A percentile compares a stretch with the other conserved stretches of the same genome.
These are phyloP conservation scores for Augochlorella aurata DNA, from an alignment of 2,888 invertebrate species.

Conservation along the genomic window DNA sequence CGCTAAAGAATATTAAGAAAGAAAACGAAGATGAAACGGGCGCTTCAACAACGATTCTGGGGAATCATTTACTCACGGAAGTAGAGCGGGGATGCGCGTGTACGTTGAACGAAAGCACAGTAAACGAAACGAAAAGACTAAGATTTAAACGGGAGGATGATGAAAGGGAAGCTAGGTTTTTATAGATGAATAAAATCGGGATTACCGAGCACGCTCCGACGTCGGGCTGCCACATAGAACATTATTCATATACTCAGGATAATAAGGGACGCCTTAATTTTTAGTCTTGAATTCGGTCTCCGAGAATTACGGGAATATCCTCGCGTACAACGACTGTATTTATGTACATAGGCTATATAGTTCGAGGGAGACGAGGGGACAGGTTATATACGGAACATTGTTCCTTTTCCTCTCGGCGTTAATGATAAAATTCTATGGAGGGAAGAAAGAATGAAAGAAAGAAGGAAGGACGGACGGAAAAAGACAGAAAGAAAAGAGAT, in stretches of 20 bases:
- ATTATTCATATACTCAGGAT: constrained; percentile 62
- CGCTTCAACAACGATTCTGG: constrained; percentile 8
- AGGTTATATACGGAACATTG: not conserved
- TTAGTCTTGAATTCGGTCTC: constrained; percentile 47
- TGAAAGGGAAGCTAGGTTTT: not conserved
- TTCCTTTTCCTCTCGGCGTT: constrained; percentile 35
- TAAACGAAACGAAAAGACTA: constrained; percentile 41
- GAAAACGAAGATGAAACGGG: not conserved
- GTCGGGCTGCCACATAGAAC: constrained; percentile 23
- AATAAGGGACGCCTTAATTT: constrained; percentile 64
- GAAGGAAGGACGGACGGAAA: too few species aligned
- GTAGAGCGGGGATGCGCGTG: not conserved
- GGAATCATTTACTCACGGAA: constrained; percentile 19
- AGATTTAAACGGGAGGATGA: not conserved
- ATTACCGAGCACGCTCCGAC: not conserved
- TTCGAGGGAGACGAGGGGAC: not conserved
- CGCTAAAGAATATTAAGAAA: constrained; percentile 10
- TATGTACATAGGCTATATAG: constrained; percentile 24
- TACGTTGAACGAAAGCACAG: constrained; percentile 8
- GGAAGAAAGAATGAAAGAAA: not conserved
- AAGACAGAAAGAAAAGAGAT: too few species aligned
- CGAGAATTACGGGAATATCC: constrained; percentile 31
- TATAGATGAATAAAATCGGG: constrained; percentile 24
- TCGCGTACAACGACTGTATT: constrained; percentile 35
- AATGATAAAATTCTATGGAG: not conserved